Percentiles rank a stretch among this genome's conserved stretches.
Evolutionary conservation across 1,140 invertebrate species (phyloP).

Genomic region (roundworm (Caenorhabditis elegans)): DNA sequence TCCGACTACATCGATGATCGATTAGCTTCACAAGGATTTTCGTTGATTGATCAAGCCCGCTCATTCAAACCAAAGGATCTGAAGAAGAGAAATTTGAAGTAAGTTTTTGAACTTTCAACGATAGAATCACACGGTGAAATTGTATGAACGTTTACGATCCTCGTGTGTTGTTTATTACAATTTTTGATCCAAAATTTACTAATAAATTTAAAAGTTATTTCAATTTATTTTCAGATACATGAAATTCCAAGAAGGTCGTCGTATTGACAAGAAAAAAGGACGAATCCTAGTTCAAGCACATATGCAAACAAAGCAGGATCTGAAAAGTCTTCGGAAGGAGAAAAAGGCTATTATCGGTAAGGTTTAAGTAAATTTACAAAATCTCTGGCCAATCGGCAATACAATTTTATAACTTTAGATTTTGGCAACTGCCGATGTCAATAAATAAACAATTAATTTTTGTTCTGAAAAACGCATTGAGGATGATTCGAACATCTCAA

Average conservation of each 20-base stretch:
- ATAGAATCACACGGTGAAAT: not conserved
- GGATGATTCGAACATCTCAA: too few relatives aligned
- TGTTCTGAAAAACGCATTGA: too few relatives aligned
- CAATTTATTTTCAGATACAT: not conserved
- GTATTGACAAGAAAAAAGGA: not conserved
- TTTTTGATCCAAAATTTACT: too few relatives aligned
- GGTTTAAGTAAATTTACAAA: too few relatives aligned
- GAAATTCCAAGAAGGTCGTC: conserved; percentile 7
- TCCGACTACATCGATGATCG: not conserved
- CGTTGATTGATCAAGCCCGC: conserved; percentile 20
- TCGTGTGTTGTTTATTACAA: too few relatives aligned
- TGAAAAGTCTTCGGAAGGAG: not conserved
- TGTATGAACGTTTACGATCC: not conserved
- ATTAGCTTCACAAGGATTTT: conserved; percentile 20
- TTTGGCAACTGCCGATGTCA: too few relatives aligned
- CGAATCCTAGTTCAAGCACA: not conserved
- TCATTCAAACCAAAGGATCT: conserved; percentile 16
- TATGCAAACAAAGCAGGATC: not conserved
- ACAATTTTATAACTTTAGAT: too few relatives aligned
- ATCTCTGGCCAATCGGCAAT: too few relatives aligned
- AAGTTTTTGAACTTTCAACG: not conserved
- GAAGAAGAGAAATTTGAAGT: conserved; percentile 17
- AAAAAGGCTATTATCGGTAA: not conserved
- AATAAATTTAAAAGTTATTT: too few relatives aligned
- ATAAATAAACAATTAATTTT: too few relatives aligned